Percentiles rank a stretch among this genome's conserved stretches.
Conservation (phyloP, 2,888 invertebrate genomes). For the Thymelicus acteon region DNA sequence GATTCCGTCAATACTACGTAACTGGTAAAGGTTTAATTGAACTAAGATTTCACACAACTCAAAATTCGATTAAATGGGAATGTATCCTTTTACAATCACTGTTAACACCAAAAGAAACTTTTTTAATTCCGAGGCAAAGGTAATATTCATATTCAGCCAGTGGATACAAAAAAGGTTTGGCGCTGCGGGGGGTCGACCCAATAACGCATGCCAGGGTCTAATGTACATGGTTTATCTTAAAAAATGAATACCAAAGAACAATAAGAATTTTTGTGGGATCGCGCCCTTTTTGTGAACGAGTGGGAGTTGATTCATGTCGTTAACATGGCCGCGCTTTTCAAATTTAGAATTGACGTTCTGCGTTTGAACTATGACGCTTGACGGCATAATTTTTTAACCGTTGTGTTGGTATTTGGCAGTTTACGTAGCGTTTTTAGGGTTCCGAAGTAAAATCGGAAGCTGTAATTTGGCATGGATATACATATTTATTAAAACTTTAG, state of each 20-base stretch:
- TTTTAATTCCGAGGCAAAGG: slow-evolving; percentile 41
- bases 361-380: slow-evolving; percentile 28
- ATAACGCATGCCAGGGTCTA: slow-evolving; percentile 42
- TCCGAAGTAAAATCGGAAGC: too few species aligned
- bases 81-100: slow-evolving; percentile 15
- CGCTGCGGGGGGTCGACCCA: slow-evolving; percentile 51
- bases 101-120: slow-evolving; percentile 23
- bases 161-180: slow-evolving; percentile 41
- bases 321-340: slow-evolving; percentile 25
- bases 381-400: slow-evolving; percentile 16
- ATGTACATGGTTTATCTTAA: slow-evolving; percentile 55
- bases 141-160: slow-evolving; percentile 42
- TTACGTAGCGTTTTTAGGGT: neutral
- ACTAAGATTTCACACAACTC: neutral
- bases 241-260: slow-evolving; percentile 55
- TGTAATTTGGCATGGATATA: too few species aligned
- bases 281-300: slow-evolving; percentile 47
- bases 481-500: too few species aligned
- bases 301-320: slow-evolving; percentile 59
- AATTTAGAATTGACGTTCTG: slow-evolving; percentile 19
- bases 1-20: too few species aligned
- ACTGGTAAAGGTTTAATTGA: neutral
- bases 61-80: slow-evolving; percentile 12
- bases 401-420: neutral
- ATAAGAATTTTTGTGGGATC: slow-evolving; percentile 53